Percentiles rank a stretch among this genome's conserved stretches.
phyloP scores from a whole-genome alignment of 2,888 invertebrate genomes.

The Lumbricus terrestris region DNA sequence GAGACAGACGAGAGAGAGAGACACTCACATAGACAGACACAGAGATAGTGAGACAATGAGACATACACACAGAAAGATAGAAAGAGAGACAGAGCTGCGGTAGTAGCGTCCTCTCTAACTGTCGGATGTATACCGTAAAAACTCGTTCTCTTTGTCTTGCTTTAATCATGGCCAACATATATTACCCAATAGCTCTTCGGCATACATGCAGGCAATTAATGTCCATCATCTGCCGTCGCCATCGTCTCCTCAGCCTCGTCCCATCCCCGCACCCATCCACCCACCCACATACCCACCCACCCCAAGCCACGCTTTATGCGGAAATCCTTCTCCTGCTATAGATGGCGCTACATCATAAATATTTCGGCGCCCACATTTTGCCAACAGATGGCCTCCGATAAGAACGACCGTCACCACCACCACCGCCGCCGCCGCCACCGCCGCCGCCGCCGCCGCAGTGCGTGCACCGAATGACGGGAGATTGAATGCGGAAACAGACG shows the following conservation, averaged over 20 bases:
- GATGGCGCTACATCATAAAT: not conserved
- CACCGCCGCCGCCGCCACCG: too few relatives aligned
- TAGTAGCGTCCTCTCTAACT: not conserved
- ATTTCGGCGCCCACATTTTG: not conserved
- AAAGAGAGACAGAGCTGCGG: not conserved
- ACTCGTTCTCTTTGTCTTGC: not conserved
- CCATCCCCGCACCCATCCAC: too few relatives aligned
- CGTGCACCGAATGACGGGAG: not conserved
- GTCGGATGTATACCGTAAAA: not conserved
- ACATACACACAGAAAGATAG: slow-evolving; percentile 8
- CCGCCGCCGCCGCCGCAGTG: too few relatives aligned
- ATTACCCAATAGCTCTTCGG: not conserved
- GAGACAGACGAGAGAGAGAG: not conserved
- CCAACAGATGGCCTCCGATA: not conserved
- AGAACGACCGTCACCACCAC: too few relatives aligned
- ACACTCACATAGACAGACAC: slow-evolving; percentile 10
- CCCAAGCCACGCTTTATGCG: not conserved
- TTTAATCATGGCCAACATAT: not conserved
- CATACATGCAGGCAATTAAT: not conserved
- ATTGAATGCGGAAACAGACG: not conserved
- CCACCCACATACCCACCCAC: too few relatives aligned
- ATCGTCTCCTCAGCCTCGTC: not conserved
- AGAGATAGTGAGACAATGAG: not conserved
- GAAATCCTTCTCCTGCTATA: not conserved
- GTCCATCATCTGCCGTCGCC: not conserved